phyloP scores from a whole-genome alignment of 2,113 vertebrate genomes.

The Apteryx owenii region DNA sequence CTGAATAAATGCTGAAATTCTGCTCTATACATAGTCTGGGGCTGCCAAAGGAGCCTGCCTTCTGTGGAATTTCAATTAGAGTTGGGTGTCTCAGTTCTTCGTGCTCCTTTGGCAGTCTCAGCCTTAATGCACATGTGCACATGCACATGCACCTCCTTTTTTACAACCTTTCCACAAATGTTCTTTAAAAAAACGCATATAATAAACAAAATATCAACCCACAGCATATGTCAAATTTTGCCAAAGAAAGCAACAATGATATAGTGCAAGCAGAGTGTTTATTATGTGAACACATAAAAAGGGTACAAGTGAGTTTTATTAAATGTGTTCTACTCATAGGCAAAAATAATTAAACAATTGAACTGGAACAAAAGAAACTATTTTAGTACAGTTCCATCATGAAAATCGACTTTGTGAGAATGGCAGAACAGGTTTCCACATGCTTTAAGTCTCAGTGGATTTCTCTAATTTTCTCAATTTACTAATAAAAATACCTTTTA shows the following conservation, averaged over 20 bases:
- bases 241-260: neutral
- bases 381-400: slow-evolving; percentile 14
- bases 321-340: neutral
- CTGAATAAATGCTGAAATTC: neutral
- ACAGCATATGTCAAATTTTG: neutral
- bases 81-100: neutral
- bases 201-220: slow-evolving; percentile 20
- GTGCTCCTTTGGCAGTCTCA: neutral
- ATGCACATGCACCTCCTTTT: neutral
- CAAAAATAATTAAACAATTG: slow-evolving; percentile 34
- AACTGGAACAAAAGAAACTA: slow-evolving; percentile 6
- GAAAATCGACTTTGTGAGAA: slow-evolving; percentile 44
- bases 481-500: slow-evolving; percentile 32
- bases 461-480: slow-evolving; percentile 26
- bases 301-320: neutral
- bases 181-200: slow-evolving; percentile 6
- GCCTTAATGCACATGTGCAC: neutral
- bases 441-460: neutral
- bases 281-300: neutral
- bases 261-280: slow-evolving; percentile 7
- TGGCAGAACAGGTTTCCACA: slow-evolving; percentile 25
- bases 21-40: neutral
- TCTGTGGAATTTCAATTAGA: neutral
- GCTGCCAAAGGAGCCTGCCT: neutral
- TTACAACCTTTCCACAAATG: neutral